These are phyloP conservation scores for Poecile montanus DNA, from an alignment of 2,797 vertebrate genomes.

Conservation along the genomic window DNA sequence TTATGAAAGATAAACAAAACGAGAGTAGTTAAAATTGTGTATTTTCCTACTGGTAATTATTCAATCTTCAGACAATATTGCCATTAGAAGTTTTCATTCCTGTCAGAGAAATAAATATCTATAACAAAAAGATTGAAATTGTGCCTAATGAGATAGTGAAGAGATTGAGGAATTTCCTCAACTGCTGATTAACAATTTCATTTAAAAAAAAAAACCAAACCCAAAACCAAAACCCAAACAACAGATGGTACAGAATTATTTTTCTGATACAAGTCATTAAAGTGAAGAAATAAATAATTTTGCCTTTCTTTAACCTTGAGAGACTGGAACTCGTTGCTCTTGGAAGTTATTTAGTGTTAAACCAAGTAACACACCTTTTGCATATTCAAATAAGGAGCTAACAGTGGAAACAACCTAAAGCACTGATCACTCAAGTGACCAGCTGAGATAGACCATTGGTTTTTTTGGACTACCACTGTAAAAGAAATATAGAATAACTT, in stretches of 20 bases:
- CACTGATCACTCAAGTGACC: background rate
- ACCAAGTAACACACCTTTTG: background rate
- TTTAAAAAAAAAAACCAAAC: background rate
- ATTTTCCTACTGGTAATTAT: background rate
- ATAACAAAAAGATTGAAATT: conserved; percentile 19
- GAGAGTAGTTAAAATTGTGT: background rate
- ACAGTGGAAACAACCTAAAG: background rate
- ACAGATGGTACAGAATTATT: conserved; percentile 68
- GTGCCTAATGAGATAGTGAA: conserved; percentile 27
- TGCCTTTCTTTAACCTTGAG: conserved; percentile 8
- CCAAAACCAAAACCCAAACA: conserved; percentile 55
- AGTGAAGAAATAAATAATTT: conserved; percentile 42
- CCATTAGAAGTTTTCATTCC: background rate
- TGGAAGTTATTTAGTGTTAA: background rate
- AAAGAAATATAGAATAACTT: background rate
- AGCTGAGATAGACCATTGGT: background rate
- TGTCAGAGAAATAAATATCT: conserved; percentile 12
- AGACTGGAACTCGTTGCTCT: background rate
- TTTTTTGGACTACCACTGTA: background rate
- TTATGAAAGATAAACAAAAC: background rate
- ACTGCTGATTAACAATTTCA: conserved; percentile 64
- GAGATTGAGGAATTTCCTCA: conserved; percentile 50
- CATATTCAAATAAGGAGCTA: background rate
- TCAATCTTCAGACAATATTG: background rate
- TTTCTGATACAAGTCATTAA: conserved; percentile 27